Percentiles rank a stretch among this genome's conserved stretches.
Conservation (phyloP, 2,797 vertebrate genomes). For the Babyrousa celebensis region DNA sequence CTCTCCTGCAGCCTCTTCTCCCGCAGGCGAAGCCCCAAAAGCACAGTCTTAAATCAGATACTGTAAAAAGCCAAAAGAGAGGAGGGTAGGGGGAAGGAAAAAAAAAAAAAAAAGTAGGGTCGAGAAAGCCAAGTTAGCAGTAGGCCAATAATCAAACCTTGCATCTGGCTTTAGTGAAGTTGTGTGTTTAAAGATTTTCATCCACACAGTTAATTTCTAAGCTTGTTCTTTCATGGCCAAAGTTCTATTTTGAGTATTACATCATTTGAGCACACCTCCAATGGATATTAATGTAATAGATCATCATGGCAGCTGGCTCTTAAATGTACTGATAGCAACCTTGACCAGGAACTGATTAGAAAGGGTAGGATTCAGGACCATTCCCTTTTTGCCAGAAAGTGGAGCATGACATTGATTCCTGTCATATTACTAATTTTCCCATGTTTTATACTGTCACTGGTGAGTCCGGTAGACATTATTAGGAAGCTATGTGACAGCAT, state of each 20-base stretch:
- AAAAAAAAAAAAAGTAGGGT: not conserved
- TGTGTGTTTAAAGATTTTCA: constrained; percentile 75
- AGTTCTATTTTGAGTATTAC: constrained; percentile 81
- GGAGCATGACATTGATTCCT: constrained; percentile 74
- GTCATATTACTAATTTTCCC: constrained; percentile 87
- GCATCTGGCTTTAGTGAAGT: constrained; percentile 74
- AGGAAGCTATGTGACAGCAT: constrained; percentile 85
- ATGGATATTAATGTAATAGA: constrained; percentile 84
- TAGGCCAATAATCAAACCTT: constrained; percentile 53
- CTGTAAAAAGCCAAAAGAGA: constrained; percentile 65
- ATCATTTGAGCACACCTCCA: constrained; percentile 74
- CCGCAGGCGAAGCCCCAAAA: constrained; percentile 85
- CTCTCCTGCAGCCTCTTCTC: constrained; percentile 87
- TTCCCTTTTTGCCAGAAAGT: constrained; percentile 76
- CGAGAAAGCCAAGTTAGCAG: constrained; percentile 68
- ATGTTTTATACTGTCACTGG: constrained; percentile 82
- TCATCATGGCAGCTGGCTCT: constrained; percentile 83
- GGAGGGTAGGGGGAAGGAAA: not conserved
- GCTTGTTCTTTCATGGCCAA: constrained; percentile 74
- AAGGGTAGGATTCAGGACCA: constrained; percentile 77
- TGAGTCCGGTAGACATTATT: constrained; percentile 86
- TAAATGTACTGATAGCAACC: constrained; percentile 82
- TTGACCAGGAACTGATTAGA: constrained; percentile 88
- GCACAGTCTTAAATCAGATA: constrained; percentile 85
- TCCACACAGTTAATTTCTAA: constrained; percentile 83